phyloP scores from a whole-genome alignment of 2,113 vertebrate species.

The Rattus rattus region DNA sequence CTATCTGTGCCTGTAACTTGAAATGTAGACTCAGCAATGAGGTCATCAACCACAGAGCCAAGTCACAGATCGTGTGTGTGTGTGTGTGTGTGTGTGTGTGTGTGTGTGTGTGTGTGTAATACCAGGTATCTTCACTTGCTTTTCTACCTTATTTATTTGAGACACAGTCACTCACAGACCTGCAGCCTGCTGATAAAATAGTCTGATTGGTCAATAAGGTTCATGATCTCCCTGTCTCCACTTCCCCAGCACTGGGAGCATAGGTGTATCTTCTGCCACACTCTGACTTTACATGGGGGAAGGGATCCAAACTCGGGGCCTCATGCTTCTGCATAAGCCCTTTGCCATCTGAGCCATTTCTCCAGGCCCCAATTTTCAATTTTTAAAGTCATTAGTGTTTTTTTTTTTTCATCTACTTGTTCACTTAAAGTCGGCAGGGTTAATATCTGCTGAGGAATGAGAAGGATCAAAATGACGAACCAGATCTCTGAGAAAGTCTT shows the following conservation, averaged over 20 bases:
- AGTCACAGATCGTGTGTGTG: neutral
- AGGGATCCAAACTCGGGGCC: neutral
- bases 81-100: neutral
- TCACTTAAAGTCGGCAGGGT: conserved; percentile 5
- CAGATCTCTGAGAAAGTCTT: neutral
- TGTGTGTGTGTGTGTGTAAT: neutral
- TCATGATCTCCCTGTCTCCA: neutral
- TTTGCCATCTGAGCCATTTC: neutral
- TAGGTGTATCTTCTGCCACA: neutral
- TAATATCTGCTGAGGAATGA: neutral
- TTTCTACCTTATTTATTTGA: neutral
- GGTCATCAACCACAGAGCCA: neutral
- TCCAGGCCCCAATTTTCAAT: neutral
- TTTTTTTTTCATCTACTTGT: neutral
- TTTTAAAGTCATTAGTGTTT: neutral
- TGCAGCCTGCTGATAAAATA: too few species aligned
- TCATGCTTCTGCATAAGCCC: too few species aligned
- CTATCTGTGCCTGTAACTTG: neutral
- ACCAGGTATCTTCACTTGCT: neutral
- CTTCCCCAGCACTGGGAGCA: neutral
- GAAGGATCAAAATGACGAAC: neutral
- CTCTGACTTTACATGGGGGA: neutral
- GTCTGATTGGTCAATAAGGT: too few species aligned
- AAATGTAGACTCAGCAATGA: neutral
- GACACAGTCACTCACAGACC: neutral